Evolutionary conservation across 2,797 vertebrate species (phyloP).

Genomic region (Miichthys miiuy): DNA sequence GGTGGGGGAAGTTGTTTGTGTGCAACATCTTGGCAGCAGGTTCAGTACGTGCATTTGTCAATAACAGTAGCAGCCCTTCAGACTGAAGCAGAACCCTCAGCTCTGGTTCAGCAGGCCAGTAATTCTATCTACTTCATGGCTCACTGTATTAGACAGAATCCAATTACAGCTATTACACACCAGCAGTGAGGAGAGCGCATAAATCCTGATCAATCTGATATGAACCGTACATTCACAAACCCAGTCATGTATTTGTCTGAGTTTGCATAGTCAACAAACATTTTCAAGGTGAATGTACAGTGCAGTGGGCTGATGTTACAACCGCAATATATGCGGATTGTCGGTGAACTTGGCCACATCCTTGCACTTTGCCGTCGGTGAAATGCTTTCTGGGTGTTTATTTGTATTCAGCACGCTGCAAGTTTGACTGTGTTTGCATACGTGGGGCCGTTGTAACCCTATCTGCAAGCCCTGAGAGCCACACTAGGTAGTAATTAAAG

Average conservation of each 20-base stretch:
- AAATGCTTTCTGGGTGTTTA: slow-evolving; percentile 3
- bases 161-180: slow-evolving; percentile 49
- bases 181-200: slow-evolving; percentile 17
- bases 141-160: slow-evolving; percentile 39
- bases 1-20: neutral
- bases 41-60: neutral
- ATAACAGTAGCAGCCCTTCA: neutral
- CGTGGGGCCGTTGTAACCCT: neutral
- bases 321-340: neutral
- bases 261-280: neutral
- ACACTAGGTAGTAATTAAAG: neutral
- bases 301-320: neutral
- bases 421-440: slow-evolving; percentile 30
- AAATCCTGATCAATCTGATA: slow-evolving; percentile 27
- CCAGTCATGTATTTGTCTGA: neutral
- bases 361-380: neutral
- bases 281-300: neutral
- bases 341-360: neutral
- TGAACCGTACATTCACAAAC: slow-evolving; percentile 10
- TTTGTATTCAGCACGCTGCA: neutral
- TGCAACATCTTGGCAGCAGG: neutral
- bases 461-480: slow-evolving; percentile 4
- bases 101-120: slow-evolving; percentile 30
- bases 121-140: slow-evolving; percentile 39
- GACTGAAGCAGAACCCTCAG: slow-evolving; percentile 1